Percentiles rank a stretch among this genome's conserved stretches.
These are phyloP conservation scores for Sorex maritimensis DNA, from an alignment of 2,797 vertebrate species.

Conservation along the genomic window DNA sequence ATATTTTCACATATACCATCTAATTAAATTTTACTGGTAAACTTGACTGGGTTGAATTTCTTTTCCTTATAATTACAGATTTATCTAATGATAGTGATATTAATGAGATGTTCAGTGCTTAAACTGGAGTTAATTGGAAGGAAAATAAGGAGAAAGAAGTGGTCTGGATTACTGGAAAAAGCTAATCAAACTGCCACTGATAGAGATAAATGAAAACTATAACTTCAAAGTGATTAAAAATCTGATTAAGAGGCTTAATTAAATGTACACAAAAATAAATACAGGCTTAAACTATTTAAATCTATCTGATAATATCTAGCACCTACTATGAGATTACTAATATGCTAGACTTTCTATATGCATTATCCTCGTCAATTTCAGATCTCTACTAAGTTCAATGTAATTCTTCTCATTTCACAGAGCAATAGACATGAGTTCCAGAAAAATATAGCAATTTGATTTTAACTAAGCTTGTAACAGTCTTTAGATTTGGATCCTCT, in stretches of 20 bases:
- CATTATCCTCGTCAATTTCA: not conserved
- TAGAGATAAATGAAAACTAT: slow-evolving; percentile 78
- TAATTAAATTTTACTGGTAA: slow-evolving; percentile 67
- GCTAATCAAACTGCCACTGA: slow-evolving; percentile 67
- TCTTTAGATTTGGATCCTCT: not conserved
- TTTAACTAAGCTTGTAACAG: not conserved
- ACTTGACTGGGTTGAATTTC: slow-evolving; percentile 41
- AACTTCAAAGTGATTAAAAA: slow-evolving; percentile 78
- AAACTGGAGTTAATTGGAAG: slow-evolving; percentile 77
- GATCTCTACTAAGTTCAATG: slow-evolving; percentile 37
- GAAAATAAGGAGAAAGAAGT: slow-evolving; percentile 79
- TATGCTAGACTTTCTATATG: not conserved
- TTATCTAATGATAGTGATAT: slow-evolving; percentile 73
- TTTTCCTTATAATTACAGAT: slow-evolving; percentile 72
- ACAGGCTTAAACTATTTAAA: slow-evolving; percentile 26
- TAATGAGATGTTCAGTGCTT: slow-evolving; percentile 77
- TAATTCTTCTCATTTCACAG: slow-evolving; percentile 53
- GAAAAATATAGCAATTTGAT: slow-evolving; percentile 35
- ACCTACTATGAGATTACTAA: slow-evolving; percentile 26
- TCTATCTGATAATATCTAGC: slow-evolving; percentile 46
- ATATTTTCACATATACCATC: slow-evolving; percentile 39
- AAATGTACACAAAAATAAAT: slow-evolving; percentile 69
- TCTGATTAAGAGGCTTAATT: slow-evolving; percentile 77
- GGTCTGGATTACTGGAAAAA: slow-evolving; percentile 73
- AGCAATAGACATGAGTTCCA: slow-evolving; percentile 41